Base-by-base conservation (phyloP, 2,888 invertebrate species). In the Odontothrips loti region DNA sequence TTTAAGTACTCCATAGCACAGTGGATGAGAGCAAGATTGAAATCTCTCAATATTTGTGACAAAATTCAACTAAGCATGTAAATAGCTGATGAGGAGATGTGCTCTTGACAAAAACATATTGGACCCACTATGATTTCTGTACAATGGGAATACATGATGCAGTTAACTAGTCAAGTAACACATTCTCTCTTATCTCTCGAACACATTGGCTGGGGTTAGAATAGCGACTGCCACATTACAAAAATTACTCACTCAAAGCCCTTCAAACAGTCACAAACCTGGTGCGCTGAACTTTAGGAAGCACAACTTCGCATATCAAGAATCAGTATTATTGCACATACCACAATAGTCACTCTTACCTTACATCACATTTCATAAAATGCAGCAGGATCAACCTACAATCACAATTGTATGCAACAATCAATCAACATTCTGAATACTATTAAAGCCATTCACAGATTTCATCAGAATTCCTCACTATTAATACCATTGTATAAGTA, bases 351-450 rank as follows among this genome's bases (percentile, higher is more conserved):
- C 68, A 12, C 10, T 75, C 68, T 75, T 75, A 75, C 68, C 68
- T 75, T 75, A 75, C 68, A 75, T 75, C 68, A 75, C 68, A 75
- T 75, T 75, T 75, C 9, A 75, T 75, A 75, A 75, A 75, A 75
- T 75, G 68, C 68, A 75, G 68, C 68, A 75, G 68, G 68, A 75
- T 75, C 68, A 75, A 75, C 68, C 68, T 75, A 75, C 68, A 75
- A 75, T 75, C 68, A 75, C 68, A 75, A 75, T 75, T 75, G 23
- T 75, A 27, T 75, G 23, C 27, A 75, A 75, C 68, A 75, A 75
- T 75, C 68, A 75, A 75, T 27, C 68, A 75, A 27, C 27, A 27
- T 11, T 23, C 68, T 75, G 68, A 75, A 75, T 75, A 75, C 68
- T 75, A 75, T 27, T 75, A 75, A 75, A 75, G 68, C 68, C 27